Conservation (phyloP, 2,113 vertebrate genomes). For the Bufo gargarizans region DNA sequence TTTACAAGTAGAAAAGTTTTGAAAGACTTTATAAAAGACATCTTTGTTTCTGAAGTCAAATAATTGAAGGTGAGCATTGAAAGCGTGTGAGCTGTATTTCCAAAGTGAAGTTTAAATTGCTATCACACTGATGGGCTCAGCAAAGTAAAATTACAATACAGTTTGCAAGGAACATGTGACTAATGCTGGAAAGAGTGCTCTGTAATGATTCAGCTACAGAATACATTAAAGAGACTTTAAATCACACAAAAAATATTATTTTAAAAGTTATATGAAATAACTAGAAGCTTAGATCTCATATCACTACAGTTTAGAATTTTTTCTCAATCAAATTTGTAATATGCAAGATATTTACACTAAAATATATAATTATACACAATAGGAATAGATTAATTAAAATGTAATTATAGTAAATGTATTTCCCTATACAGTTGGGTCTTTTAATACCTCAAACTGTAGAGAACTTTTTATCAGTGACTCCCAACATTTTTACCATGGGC, state of each 20-base stretch:
- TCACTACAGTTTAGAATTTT: neutral
- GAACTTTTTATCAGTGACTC: neutral
- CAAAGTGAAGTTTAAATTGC: constrained; percentile 17
- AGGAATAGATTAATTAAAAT: neutral
- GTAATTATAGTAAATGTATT: too few species aligned
- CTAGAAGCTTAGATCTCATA: neutral
- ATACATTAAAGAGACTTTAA: constrained; percentile 7
- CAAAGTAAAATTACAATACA: constrained; percentile 28
- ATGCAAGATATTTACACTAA: too few species aligned
- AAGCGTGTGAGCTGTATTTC: neutral
- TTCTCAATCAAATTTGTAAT: neutral
- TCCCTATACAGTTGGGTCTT: too few species aligned
- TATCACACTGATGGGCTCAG: constrained; percentile 5
- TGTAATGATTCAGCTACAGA: constrained; percentile 12
- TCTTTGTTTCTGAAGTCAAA: neutral
- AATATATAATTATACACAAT: neutral
- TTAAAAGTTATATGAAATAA: neutral
- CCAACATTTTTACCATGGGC: neutral
- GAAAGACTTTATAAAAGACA: neutral
- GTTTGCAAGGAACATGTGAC: constrained; percentile 27
- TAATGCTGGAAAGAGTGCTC: constrained; percentile 27
- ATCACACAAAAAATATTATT: neutral
- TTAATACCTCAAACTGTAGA: neutral
- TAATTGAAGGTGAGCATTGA: constrained; percentile 1
- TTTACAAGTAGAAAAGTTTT: neutral